Base-by-base conservation (phyloP, 2,797 vertebrate genomes). In the Prunella strophiata region DNA sequence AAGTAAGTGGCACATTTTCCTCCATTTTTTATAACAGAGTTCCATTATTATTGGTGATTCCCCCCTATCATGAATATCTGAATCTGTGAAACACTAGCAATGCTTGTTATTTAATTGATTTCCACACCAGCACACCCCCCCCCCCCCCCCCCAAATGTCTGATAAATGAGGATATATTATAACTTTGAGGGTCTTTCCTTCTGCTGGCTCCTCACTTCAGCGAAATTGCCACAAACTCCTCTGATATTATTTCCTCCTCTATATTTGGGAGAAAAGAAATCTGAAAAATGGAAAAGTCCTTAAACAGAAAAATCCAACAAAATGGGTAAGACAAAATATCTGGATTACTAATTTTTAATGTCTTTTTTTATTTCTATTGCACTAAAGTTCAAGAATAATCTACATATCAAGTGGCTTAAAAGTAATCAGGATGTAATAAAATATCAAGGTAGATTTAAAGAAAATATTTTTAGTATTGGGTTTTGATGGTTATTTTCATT, bases 91-190 rank as follows among this genome's bases (percentile, higher is more conserved):
- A 76, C n/a, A 50, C 5, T 47, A 71, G 9, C 10, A 73, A 5
- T 43, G 12, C 3, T 52, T 77, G 5, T 72, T 25, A 40, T 23
- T 85, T 66, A 38, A 27, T 42, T 72, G 13, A 20, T 45, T 92
- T 85, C 22, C 30, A 66, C 21, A 5, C 2, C 5, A 36, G 36
- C 36, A 36, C 34, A 34, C 9, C 3, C 2, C 9, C 13, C 1
- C 6, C 16, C 6, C 4, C 1, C 5, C 18, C 2, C 21, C 30
- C 15, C 43, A 58, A 62, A 54, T 50, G 18, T 2, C 3, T 79
- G 21, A n/a, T 80, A 47, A 82, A 89, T 68, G 19, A 52, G 25
- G 29, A 52, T 26, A 25, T 7, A 7, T 58, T 42, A 29, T 2
- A 29, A 29, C 18, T 76, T 58, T 50, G 23, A 66, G 27, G 7